Conservation (phyloP, 2,797 vertebrate species). For the Australoheros facetus region DNA sequence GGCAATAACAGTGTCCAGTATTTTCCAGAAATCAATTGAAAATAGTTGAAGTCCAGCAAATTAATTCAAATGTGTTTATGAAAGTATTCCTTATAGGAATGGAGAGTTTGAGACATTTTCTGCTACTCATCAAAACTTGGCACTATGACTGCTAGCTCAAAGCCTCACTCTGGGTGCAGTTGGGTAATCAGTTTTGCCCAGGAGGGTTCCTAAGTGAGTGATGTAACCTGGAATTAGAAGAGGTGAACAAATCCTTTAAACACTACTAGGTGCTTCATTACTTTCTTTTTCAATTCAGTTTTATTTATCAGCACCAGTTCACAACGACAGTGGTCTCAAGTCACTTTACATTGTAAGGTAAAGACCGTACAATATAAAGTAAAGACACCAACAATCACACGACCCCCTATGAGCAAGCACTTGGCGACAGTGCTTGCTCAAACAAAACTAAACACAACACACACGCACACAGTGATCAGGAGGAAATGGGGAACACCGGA, state of each 20-base stretch:
- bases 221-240: not conserved
- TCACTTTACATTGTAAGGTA: not conserved
- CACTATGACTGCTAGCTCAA: not conserved
- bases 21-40: not conserved
- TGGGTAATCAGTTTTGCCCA: not conserved
- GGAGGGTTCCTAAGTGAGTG: not conserved
- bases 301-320: not conserved
- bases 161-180: not conserved
- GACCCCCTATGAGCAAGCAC: not conserved
- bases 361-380: not conserved
- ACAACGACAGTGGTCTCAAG: not conserved
- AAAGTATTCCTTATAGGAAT: not conserved
- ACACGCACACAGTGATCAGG: too few species aligned
- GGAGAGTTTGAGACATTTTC: not conserved
- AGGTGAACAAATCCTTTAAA: not conserved
- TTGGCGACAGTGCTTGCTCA: not conserved
- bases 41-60: too few species aligned
- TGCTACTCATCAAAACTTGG: not conserved
- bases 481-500: too few species aligned
- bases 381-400: not conserved
- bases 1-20: too few species aligned
- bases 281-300: not conserved
- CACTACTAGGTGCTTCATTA: not conserved
- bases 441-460: too few species aligned
- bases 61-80: fast-evolving